Percentiles rank a stretch among this genome's conserved stretches.
Evolutionary conservation across 2,888 invertebrate genomes (phyloP).

Genomic region (Drosophila neutralis): DNA sequence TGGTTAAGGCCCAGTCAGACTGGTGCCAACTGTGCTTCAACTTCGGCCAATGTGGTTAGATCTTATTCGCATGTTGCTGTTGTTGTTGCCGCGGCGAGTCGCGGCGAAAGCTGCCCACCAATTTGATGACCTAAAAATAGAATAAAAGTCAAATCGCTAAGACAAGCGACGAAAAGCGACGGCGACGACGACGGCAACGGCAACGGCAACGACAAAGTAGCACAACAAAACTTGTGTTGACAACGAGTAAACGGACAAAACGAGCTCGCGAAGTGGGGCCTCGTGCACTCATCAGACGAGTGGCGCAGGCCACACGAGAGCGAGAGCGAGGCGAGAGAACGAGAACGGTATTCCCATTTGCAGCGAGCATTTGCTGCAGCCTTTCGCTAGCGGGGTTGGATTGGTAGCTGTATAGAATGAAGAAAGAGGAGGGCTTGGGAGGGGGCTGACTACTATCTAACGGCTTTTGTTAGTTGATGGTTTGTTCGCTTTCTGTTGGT

Average conservation of each 20-base stretch:
- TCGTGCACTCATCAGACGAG: conserved; percentile 33
- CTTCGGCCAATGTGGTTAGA: conserved; percentile 19
- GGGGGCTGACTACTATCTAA: conserved; percentile 9
- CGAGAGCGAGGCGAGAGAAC: conserved; percentile 38
- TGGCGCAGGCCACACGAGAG: conserved; percentile 20
- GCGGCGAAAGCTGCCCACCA: conserved; percentile 59
- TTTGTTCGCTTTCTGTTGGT: not conserved
- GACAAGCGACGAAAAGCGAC: conserved; percentile 60
- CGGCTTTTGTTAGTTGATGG: conserved; percentile 25
- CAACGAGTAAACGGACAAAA: conserved; percentile 58
- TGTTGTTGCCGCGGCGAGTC: conserved; percentile 20
- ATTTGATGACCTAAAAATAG: conserved; percentile 80
- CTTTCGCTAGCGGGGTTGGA: conserved; percentile 19
- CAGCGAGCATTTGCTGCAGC: conserved; percentile 39
- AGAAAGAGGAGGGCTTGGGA: not conserved
- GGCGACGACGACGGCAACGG: conserved; percentile 32
- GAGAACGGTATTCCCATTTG: conserved; percentile 35
- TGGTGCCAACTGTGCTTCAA: conserved; percentile 65
- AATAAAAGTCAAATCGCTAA: conserved; percentile 73
- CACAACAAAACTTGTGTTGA: conserved; percentile 80
- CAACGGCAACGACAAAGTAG: conserved; percentile 59
- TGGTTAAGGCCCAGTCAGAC: conserved; percentile 63
- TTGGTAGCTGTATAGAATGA: not conserved
- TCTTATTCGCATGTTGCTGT: conserved; percentile 5
- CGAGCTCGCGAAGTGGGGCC: conserved; percentile 6